These are phyloP conservation scores for Microctenopoma steveboyesi DNA, from an alignment of 2,797 vertebrate genomes.

Conservation along the genomic window DNA sequence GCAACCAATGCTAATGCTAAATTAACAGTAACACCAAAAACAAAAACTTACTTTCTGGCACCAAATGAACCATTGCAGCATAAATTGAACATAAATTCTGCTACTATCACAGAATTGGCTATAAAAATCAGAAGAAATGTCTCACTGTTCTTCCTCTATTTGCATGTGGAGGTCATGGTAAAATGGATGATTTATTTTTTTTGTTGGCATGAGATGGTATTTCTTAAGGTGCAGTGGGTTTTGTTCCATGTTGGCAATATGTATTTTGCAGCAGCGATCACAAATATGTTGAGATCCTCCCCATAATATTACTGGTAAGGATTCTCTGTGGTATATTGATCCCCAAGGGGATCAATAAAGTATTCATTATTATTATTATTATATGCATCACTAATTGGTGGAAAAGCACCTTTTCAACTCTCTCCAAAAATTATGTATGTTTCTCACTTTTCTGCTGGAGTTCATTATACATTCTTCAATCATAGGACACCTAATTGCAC, in stretches of 20 bases:
- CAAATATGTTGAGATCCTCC: background rate
- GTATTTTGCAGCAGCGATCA: background rate
- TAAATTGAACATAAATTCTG: no score
- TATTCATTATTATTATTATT: no score
- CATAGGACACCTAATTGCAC: conserved; percentile 27
- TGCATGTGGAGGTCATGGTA: conserved; percentile 23
- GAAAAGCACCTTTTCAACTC: background rate
- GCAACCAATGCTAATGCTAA: background rate
- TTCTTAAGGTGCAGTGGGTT: background rate
- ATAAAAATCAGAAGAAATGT: no score
- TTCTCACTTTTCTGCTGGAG: conserved; percentile 5
- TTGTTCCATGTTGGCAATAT: background rate
- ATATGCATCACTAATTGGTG: background rate
- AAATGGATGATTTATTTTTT: conserved; percentile 17
- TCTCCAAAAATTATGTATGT: conserved; percentile 9
- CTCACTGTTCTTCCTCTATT: conserved; percentile 10
- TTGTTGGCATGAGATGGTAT: background rate
- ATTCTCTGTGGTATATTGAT: background rate
- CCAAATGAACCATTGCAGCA: no score
- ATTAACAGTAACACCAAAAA: no score
- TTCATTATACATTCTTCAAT: conserved; percentile 29
- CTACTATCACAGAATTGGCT: conserved; percentile 6
- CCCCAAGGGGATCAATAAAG: no score
- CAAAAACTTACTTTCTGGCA: no score
- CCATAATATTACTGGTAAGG: background rate